Conservation (phyloP, 2,888 invertebrate genomes). For the Cinara cedri region DNA sequence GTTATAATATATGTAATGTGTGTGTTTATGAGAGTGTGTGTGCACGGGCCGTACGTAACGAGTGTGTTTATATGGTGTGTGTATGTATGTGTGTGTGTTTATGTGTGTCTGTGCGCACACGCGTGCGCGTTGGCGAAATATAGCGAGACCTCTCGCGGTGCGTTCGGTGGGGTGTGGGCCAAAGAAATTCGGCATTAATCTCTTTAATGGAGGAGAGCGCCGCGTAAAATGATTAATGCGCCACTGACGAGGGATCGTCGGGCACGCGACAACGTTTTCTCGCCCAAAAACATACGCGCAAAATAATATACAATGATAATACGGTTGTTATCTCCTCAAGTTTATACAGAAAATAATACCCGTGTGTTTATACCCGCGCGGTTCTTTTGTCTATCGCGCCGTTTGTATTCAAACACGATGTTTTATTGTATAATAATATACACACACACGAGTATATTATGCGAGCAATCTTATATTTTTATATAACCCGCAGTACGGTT, state of each 20-base stretch:
- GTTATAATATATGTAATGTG: no score
- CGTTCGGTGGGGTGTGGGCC: neutral
- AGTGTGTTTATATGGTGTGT: neutral
- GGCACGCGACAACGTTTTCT: slow-evolving; percentile 20
- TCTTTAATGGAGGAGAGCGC: slow-evolving; percentile 33
- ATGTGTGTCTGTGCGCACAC: no score
- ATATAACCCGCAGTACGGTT: no score
- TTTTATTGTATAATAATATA: no score
- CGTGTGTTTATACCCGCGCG: no score
- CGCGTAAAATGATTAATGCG: slow-evolving; percentile 38
- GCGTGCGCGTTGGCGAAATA: neutral
- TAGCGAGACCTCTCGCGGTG: neutral
- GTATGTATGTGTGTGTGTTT: neutral
- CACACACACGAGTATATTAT: no score
- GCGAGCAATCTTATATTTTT: no score
- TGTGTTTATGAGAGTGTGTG: neutral
- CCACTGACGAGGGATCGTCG: neutral
- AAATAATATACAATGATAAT: no score
- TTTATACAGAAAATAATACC: no score
- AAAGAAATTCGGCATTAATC: slow-evolving; percentile 34
- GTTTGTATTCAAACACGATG: no score
- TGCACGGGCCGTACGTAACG: neutral
- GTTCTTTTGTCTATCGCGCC: no score
- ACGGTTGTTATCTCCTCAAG: no score
- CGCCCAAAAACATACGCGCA: neutral